Evolutionary conservation across 2,113 vertebrate species (phyloP).

Genomic region (Piaya cayana): DNA sequence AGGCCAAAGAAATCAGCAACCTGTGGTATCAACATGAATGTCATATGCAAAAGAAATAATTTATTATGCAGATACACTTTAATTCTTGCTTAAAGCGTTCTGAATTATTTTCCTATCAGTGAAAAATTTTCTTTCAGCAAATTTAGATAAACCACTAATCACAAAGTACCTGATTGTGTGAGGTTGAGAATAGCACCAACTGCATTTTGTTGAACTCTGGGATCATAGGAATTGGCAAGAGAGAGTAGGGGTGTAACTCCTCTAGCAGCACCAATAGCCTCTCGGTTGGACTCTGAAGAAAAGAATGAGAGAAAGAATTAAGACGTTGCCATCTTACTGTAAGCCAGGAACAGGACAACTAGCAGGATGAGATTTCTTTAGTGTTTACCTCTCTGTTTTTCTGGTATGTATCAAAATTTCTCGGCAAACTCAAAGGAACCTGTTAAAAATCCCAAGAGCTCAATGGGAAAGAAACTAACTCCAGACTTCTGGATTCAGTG

Average conservation of each 20-base stretch:
- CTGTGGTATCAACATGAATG: not conserved
- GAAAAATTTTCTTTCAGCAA: not conserved
- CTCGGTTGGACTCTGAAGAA: slow-evolving; percentile 75
- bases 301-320: not conserved
- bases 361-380: not conserved
- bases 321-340: not conserved
- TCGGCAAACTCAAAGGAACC: not conserved
- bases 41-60: not conserved
- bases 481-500: not conserved
- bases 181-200: slow-evolving; percentile 81
- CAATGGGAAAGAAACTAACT: not conserved
- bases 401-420: not conserved
- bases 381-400: not conserved
- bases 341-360: not conserved
- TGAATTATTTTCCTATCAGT: not conserved
- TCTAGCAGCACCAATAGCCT: slow-evolving; percentile 71
- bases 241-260: slow-evolving; percentile 77
- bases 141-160: not conserved
- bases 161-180: slow-evolving; percentile 77
- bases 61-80: not conserved
- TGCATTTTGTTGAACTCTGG: slow-evolving; percentile 80
- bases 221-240: slow-evolving; percentile 79
- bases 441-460: not conserved
- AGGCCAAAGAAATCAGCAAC: not conserved
- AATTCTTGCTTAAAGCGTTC: not conserved